Conservation (phyloP, 92 coral and sea anemone species). For the Zoanthus sansibaricus region DNA sequence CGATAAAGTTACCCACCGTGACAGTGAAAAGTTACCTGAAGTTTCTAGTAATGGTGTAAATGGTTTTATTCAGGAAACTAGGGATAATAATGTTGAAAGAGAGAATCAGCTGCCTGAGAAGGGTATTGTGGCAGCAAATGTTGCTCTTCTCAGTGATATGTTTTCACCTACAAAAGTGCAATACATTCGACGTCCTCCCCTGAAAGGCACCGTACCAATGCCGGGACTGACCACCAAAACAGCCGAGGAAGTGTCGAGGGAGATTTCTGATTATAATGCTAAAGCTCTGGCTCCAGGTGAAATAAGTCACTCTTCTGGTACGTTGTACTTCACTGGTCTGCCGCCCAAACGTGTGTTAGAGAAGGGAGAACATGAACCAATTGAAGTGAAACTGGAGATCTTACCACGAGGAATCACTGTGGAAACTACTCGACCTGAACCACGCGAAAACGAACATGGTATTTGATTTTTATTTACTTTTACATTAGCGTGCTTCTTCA, state of each 20-base stretch:
- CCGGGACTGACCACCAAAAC: constrained; percentile 88
- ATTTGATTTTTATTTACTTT: not conserved
- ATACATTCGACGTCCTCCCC: constrained; percentile 63
- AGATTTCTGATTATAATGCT: constrained; percentile 92
- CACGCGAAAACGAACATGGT: constrained; percentile 39
- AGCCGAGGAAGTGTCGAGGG: constrained; percentile 82
- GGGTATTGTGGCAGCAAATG: constrained; percentile 92
- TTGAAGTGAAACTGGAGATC: constrained; percentile 36
- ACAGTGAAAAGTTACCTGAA: constrained; percentile 29
- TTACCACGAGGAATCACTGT: constrained; percentile 44
- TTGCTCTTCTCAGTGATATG: constrained; percentile 85
- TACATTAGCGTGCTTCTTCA: not conserved
- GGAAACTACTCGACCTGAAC: constrained; percentile 35
- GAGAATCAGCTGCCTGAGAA: constrained; percentile 70
- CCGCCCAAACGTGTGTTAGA: constrained; percentile 88
- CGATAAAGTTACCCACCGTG: not conserved
- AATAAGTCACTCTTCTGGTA: constrained; percentile 79
- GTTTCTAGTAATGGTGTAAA: constrained; percentile 15
- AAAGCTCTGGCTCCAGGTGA: constrained; percentile 95
- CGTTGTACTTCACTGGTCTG: constrained; percentile 80
- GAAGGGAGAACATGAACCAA: constrained; percentile 28
- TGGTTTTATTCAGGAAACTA: constrained; percentile 47
- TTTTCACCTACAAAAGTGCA: constrained; percentile 72
- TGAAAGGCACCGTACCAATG: constrained; percentile 86
- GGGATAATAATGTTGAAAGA: constrained; percentile 40